Evolutionary conservation across 1,140 invertebrate species (phyloP).

Genomic region (Hycleus cichorii): DNA sequence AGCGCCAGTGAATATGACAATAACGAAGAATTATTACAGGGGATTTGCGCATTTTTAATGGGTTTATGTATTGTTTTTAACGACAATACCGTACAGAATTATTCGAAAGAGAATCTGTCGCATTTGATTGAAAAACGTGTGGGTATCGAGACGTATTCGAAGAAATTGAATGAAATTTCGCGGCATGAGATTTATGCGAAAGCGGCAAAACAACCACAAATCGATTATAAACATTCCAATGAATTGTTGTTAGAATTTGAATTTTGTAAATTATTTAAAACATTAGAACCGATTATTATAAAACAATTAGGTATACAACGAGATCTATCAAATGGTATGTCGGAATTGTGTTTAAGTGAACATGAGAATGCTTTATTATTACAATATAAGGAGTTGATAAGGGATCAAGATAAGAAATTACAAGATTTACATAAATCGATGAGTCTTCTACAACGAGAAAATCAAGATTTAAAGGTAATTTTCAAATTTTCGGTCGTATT

Average conservation of each 20-base stretch:
- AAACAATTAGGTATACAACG: constrained; percentile 50
- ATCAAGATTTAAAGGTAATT: constrained; percentile 45
- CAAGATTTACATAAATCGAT: constrained; percentile 53
- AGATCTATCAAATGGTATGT: constrained; percentile 44
- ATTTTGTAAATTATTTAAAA: constrained; percentile 85
- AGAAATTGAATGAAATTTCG: constrained; percentile 78
- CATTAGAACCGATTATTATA: constrained; percentile 55
- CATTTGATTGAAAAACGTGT: constrained; percentile 87
- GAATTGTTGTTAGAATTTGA: constrained; percentile 92
- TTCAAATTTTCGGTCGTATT: background rate
- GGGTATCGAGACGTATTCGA: constrained; percentile 82
- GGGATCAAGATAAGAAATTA: constrained; percentile 74
- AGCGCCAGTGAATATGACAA: constrained; percentile 77
- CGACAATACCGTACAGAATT: constrained; percentile 74
- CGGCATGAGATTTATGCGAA: constrained; percentile 86
- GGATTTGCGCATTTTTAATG: constrained; percentile 89
- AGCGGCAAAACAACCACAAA: constrained; percentile 89
- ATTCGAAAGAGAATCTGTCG: constrained; percentile 72
- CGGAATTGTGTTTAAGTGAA: constrained; percentile 46
- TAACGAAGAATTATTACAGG: constrained; percentile 64
- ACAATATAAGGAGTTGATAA: constrained; percentile 85
- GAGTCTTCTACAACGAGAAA: constrained; percentile 48
- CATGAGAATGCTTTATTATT: constrained; percentile 56
- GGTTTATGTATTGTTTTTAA: constrained; percentile 91
- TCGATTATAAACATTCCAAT: constrained; percentile 61